Base-by-base conservation (phyloP, 1,140 invertebrate species). In the Achatina immaculata region DNA sequence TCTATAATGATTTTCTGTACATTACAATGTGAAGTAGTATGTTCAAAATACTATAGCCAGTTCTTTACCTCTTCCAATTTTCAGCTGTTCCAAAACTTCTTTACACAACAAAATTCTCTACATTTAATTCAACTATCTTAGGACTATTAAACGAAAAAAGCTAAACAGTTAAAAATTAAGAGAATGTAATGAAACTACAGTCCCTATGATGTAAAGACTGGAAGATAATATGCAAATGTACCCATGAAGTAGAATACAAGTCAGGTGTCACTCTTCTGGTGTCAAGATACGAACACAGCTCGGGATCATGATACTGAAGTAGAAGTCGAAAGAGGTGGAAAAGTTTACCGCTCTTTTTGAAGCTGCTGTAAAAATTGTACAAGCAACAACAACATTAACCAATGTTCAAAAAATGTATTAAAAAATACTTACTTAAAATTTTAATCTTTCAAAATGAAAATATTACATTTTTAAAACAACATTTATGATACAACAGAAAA, bases 261-360 rank as follows among this genome's bases (percentile, higher is more conserved):
- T 99, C 96, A 9, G 97, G 96, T 42, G 95, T 96, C 78, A 99
- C 96, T 89, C 96, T 95, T 90, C 97, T 96, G 0, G 98, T 99
- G 88, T 99, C 98, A 83, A 99, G 93, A 92, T 99, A 96, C 9
- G 96, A 97, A 91, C 98, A 99, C 34, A 99, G 92, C 91, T 99
- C 96, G 21, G 98, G 98, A 91, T 99, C 98, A 91, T 99, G 98
- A 90, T 99, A 99, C 45, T 98, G 94, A 55, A 99, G 89, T 38
- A 99, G 92, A 55, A 99, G 92, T 79, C 98, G 96, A 92, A 93
- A 97, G 69, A 91, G 83, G 84, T 91, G 89, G 82, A 90, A 91
- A 19, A 88, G 86, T 83, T 92, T 91, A 4, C 92, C 92, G 87
- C 92, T 91, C 81, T 91, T 91, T 83, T 85, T 78, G 83, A 92